Base-by-base conservation (phyloP, 2,797 vertebrate genomes). In the Mus minutoides region DNA sequence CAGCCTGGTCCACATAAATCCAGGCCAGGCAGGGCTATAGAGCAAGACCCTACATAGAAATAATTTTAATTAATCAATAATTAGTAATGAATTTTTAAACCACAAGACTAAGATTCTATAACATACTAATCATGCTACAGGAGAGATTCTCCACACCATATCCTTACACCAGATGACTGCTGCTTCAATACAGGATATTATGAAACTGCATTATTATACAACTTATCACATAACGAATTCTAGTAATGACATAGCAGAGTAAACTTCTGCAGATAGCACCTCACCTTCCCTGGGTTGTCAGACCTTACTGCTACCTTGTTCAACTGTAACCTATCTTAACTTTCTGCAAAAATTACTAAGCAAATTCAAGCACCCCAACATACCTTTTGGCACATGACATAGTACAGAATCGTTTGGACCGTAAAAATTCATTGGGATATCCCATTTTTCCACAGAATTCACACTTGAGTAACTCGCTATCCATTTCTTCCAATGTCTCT, bases 361-460 rank as follows among this genome's bases (percentile, higher is more conserved):
- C 16, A 95, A 96, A 94, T 43, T 17, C 54, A 97, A 97, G 69
- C 94, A 85, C 76, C 88, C 1, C 95, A 14, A 96, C 93, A 92
- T 99, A 99, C 99, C 99, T 99, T 98, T 99, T 99, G 46, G 99
- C 99, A 98, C 99, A 99, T 92, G 99, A 99, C 95, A 99, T 99
- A 94, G 99, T 99, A 98, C 99, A 99, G 99, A 99, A 99, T 96
- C 99, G 99, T 90, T 99, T 99, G 95, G 99, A 99, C 92, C 99
- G 98, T 92, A 99, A 98, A 98, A 99, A 99, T 96, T 99, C 99
- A 98, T 99, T 99, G 4, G 99, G 98, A 96, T 99, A 99, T 88
- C 99, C 99, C 99, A 99, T 99, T 98, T 99, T 99, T 10, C 99
- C 99, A 97, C 99, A 99, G 98, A 99, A 99, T 98, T 99, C 99